Base-by-base conservation (phyloP, 2,888 invertebrate genomes). In the Melieria crassipennis region DNA sequence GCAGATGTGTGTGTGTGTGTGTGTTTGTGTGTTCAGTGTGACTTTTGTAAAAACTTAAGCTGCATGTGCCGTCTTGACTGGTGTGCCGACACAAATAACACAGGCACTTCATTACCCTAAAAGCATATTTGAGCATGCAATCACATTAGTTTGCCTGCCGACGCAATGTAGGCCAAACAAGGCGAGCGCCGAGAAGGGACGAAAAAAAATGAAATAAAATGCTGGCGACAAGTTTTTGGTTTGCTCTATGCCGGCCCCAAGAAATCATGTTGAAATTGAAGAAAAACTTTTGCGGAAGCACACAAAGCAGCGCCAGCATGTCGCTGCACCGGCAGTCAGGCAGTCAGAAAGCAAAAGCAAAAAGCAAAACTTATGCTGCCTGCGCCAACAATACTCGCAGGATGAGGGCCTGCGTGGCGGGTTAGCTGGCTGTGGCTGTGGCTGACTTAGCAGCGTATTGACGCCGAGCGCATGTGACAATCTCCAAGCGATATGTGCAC, bases 51-150 rank as follows among this genome's bases (percentile, higher is more conserved):
- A 30, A 30, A 30, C 30, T 30, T 30, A 30, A 30, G 30, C 30
- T 30, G 3, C 30, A 30, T 30, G 30, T 30, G 30, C 30, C 30
- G 30, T 2, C 30, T 30, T 30, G 30, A 30, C 30, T 30, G 30
- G 30, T 30, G 13, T 9, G 13, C 52, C 11, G 4, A 52, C 52
- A 52, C 52, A 7, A 52, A 52, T n/a, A 55, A n/a, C 43, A 57
- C n/a, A 55, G 66, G 42, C 64, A 68, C 71, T 71, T 71, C 67
- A 71, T 71, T 57, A 68, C 55, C 57, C 63, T 71, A 71, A 71
- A 71, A 71, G 71, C 67, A 68, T 71, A 64, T 64, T 64, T 68
- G 65, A 64, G 64, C 57, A 58, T 56, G 67, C 71, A 71, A 71
- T 71, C 64, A 63, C 62, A 71, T 71, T 64, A 71, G 68, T 71